Base-by-base conservation (phyloP, 2,113 vertebrate species). In the Merops nubicus region DNA sequence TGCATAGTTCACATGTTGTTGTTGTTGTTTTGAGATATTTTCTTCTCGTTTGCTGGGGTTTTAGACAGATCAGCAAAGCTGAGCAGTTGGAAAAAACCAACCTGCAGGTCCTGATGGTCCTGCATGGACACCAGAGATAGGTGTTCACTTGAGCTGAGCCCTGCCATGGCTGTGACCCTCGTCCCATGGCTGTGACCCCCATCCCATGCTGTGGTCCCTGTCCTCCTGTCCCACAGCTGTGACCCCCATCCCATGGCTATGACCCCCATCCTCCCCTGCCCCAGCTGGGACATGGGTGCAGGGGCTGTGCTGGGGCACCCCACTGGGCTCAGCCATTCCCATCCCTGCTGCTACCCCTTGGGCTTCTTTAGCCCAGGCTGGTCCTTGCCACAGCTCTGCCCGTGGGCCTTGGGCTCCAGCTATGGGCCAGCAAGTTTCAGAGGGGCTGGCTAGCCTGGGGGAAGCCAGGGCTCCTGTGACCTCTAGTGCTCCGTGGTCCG, bases 401-500 rank as follows among this genome's bases (percentile, higher is more conserved):
- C 0, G 0, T 31, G 62, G 38, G 16, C 56, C 0, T 0, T 7
- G 47, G 48, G 40, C 42, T 87, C 22, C 20, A 17, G 56, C 29
- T 38, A 3, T 1, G 1, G 11, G 11, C 25, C 19, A 67, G 85
- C 9, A 3, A 5, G 33, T 34, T 70, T 43, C 1, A 3, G 48
- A 59, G 72, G 53, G 69, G 17, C 25, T 40, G 54, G 13, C 59
- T 80, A 33, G 13, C 21, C 42, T 6, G 3, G 20, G 50, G 18
- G 11, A 1, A 2, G 13, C 22, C 8, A 6, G 18, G 25, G 9
- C 12, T 22, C 4, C 53, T 0, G 0, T 33, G 20, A 3, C 2
- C 7, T 29, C 3, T 26, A 15, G 31, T 0, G 2, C 34, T 56
- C n/a, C 0, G 0, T 20, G 63, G 14, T 51, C 28, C 0, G 3